Evolutionary conservation across 2,797 vertebrate species (phyloP).

Genomic region (Novumbra hubbsi): DNA sequence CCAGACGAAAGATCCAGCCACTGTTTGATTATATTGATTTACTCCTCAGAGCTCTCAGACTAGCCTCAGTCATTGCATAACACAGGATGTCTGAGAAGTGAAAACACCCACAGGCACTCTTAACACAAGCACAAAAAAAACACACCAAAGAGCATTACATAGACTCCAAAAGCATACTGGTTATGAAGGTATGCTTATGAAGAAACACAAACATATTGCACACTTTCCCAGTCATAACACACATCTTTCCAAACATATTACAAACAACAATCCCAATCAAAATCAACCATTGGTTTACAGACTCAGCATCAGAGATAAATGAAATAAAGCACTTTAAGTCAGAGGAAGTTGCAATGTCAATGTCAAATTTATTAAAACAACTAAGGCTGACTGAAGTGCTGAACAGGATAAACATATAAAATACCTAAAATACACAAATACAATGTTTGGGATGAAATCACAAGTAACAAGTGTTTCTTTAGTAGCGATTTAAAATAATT

Average conservation of each 20-base stretch:
- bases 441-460: too few species aligned
- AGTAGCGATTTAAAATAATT: too few species aligned
- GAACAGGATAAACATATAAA: too few species aligned
- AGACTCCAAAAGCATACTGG: constrained; percentile 11
- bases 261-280: constrained; percentile 30
- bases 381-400: too few species aligned
- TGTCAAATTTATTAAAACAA: too few species aligned
- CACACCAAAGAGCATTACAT: constrained; percentile 4
- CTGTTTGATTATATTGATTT: constrained; percentile 47
- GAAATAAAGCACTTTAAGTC: constrained; percentile 27
- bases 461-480: too few species aligned
- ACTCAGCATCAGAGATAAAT: constrained; percentile 38
- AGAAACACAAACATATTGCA: constrained; percentile 27
- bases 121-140: not conserved
- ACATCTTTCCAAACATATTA: constrained; percentile 25
- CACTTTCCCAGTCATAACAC: constrained; percentile 2
- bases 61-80: constrained; percentile 22
- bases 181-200: constrained; percentile 12
- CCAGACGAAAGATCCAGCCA: constrained; percentile 21
- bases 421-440: too few species aligned
- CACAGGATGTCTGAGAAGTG: constrained; percentile 6
- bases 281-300: constrained; percentile 36
- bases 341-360: constrained; percentile 8
- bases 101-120: not conserved
- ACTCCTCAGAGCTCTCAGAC: constrained; percentile 26